A percentile compares a stretch with the other conserved stretches of the same genome.
These are phyloP conservation scores for Anarrhichthys ocellatus DNA, from an alignment of 2,113 vertebrate species.

Conservation along the genomic window DNA sequence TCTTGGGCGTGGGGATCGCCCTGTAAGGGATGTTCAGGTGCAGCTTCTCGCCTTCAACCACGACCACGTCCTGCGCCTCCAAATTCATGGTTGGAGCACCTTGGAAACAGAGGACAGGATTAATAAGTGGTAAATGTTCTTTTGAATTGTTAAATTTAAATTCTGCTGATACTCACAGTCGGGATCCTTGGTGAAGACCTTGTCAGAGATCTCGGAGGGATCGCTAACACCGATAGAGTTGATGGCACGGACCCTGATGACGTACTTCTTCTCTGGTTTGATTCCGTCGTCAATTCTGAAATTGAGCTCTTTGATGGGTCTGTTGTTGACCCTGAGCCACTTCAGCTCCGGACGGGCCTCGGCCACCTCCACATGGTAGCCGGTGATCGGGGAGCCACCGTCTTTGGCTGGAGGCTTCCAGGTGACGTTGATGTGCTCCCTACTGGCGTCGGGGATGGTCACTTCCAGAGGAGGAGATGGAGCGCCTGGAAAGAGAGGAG, in stretches of 20 bases:
- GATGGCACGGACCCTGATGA: constrained; percentile 94
- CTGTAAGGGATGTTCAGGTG: constrained; percentile 91
- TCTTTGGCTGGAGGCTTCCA: constrained; percentile 96
- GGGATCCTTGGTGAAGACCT: constrained; percentile 94
- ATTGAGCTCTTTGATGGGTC: constrained; percentile 93
- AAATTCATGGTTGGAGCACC: constrained; percentile 92
- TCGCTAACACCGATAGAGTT: constrained; percentile 94
- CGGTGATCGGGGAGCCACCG: constrained; percentile 93
- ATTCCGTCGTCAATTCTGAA: constrained; percentile 94
- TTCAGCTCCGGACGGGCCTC: constrained; percentile 94
- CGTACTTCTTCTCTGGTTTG: constrained; percentile 95
- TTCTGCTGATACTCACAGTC: constrained; percentile 88
- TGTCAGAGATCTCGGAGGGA: constrained; percentile 94
- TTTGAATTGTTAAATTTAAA: neutral
- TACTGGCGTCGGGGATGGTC: constrained; percentile 90
- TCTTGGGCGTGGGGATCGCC: constrained; percentile 92
- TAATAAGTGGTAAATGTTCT: neutral
- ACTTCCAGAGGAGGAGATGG: constrained; percentile 94
- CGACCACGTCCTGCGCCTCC: constrained; percentile 89
- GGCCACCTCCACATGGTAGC: constrained; percentile 96
- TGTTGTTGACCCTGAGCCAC: constrained; percentile 95
- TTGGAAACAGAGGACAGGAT: constrained; percentile 57
- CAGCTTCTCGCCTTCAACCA: constrained; percentile 95
- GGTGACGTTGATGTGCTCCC: constrained; percentile 92
- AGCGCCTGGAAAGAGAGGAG: constrained; percentile 81